phyloP scores from a whole-genome alignment of 2,113 vertebrate genomes.

The Centrocercus urophasianus region DNA sequence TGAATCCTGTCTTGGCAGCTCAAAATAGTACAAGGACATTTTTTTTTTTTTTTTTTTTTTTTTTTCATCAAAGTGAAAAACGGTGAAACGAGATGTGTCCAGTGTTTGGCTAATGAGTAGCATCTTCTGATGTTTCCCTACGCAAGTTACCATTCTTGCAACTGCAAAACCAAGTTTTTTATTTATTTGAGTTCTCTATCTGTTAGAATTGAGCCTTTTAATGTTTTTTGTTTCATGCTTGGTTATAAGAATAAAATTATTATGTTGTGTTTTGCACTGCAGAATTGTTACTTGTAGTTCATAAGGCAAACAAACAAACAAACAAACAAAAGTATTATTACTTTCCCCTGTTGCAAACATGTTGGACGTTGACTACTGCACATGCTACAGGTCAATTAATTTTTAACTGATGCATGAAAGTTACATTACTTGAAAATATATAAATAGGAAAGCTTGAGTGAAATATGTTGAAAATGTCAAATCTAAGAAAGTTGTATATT shows the following conservation, averaged over 20 bases:
- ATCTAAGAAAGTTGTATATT: background rate
- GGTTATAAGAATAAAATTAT: background rate
- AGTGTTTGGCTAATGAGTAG: background rate
- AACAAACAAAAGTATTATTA: background rate
- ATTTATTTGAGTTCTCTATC: background rate
- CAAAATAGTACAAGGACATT: background rate
- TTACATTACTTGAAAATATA: constrained; percentile 6
- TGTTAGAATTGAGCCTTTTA: background rate
- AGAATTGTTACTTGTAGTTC: background rate
- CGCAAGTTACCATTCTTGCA: background rate
- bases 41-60: background rate
- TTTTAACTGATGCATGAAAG: background rate
- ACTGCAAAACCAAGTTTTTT: background rate
- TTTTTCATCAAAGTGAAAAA: background rate
- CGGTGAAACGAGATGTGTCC: background rate
- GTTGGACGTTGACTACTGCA: background rate
- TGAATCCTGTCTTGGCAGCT: background rate
- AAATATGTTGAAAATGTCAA: background rate
- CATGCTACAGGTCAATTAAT: constrained; percentile 3
- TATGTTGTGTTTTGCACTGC: background rate
- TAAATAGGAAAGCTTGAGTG: background rate
- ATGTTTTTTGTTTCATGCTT: background rate
- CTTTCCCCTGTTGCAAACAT: background rate
- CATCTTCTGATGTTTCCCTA: background rate
- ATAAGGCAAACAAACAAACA: background rate